phyloP scores from a whole-genome alignment of 1,140 invertebrate species.

The Rhyacophila brunnea region DNA sequence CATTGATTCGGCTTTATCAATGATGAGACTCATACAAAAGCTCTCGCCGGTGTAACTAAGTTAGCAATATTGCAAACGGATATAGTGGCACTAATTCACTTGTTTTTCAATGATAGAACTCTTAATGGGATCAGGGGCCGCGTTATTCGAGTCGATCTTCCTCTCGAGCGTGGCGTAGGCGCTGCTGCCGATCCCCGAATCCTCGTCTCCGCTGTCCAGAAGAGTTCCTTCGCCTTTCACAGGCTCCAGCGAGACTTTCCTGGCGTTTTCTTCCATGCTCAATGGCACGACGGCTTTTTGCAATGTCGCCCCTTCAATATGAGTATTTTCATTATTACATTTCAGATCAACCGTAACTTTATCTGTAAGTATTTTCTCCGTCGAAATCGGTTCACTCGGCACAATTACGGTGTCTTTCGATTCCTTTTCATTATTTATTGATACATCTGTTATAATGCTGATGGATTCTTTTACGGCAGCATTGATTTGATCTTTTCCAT shows the following conservation, averaged over 20 bases:
- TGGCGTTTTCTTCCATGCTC: constrained; percentile 10
- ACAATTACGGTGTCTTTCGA: no score
- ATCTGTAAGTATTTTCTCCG: no score
- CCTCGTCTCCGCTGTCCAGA: constrained; percentile 59
- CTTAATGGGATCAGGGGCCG: not conserved
- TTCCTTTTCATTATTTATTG: no score
- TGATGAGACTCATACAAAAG: not conserved
- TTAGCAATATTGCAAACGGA: constrained; percentile 8
- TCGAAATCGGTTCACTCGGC: no score
- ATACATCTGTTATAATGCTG: no score
- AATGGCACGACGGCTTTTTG: constrained; percentile 28
- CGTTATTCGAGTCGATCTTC: constrained; percentile 37
- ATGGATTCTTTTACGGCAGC: no score
- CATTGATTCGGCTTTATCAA: not conserved
- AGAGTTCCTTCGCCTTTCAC: constrained; percentile 58
- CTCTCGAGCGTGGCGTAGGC: constrained; percentile 55
- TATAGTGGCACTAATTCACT: constrained; percentile 18
- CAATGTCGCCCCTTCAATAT: constrained; percentile 10
- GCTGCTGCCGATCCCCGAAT: constrained; percentile 60
- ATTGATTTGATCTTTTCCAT: no score
- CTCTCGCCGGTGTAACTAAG: not conserved
- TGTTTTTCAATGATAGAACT: constrained; percentile 17
- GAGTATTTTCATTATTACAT: not conserved
- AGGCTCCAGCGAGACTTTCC: constrained; percentile 38
- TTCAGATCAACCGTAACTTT: not conserved